Evolutionary conservation across 2,113 vertebrate species (phyloP), one percentile per base, ranked within the genome.

Genomic region (Eptatretus burgeri): DNA sequence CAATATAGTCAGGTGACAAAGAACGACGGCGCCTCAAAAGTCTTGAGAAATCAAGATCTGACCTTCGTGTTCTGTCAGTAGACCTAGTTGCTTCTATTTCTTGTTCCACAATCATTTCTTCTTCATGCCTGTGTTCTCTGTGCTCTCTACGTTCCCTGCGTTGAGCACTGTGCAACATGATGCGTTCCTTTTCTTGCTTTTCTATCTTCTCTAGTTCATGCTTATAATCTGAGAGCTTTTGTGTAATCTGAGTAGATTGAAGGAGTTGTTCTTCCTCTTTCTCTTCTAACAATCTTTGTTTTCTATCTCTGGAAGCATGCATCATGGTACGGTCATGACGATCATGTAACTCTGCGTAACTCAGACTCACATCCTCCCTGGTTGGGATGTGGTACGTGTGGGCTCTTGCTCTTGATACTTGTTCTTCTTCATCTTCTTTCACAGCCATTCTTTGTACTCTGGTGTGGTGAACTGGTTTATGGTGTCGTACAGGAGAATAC

Each of bases 261-360:
- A 98, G 82, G 64, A 98, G 71, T 71, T 98, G 87, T 65, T 82
- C 76, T n/a, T 94, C 86, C 63, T 95, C 86, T 69, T 68, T 81
- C 67, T 95, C 89, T 41, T 81, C 83, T 71, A 83, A 76, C 65
- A 93, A 77, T 66, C 78, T 81, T 68, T 85, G 78, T 68, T 78
- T 82, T 67, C 27, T 41, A 87, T 77, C 69, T 77, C 80, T 3
- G 81, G 75, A 66, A 80, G 77, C 69, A 71, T 79, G 68, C 85
- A 78, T 1, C 81, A 76, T 67, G 78, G 79, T 69, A 71, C 27
- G 82, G 62, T 85, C 84, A 0, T 98, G 81, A 65, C 84, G 80
- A 14, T 89, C 79, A 62, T 78, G 78, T 27, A 98, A 79, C 5
- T 91, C 82, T 50, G 81, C 74, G 1, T 82, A 98, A 66, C 77